Evolutionary conservation across 2,888 invertebrate species (phyloP), one percentile per base, ranked within the genome.

Genomic region (Belgica antarctica): DNA sequence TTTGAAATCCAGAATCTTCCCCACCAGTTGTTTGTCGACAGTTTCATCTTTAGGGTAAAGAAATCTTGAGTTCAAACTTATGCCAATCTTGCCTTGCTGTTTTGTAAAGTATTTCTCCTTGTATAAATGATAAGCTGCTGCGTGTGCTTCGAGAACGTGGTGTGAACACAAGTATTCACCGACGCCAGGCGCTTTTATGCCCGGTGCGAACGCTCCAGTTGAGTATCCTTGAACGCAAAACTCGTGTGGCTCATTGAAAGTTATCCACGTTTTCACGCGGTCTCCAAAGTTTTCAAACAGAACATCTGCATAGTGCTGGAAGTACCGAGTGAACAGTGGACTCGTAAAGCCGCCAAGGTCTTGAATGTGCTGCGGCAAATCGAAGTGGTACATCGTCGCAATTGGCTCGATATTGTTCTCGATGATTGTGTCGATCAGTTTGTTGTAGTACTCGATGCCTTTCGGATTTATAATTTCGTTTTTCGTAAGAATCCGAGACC

Each of bases 391-490:
- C 62, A 87, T 75, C 0, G 87, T 87, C 1, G 87, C 80, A 73
- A 84, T 79, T 0, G 88, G 87, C 71, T 78, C 76, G 1, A 89
- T 86, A 12, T 81, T 82, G 68, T 82, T 81, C 62, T 80, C 81
- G 0, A 86, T 71, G 72, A 89, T 81, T 75, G 83, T 84, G 74
- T 87, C 77, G 69, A 89, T 86, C 4, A 88, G 78, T 72, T 82
- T 80, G 72, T 86, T 85, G 77, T 89, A 90, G 76, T 88, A 88
- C 25, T 81, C 76, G n/a, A 86, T 78, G 1, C 87, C 89, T 1
- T 80, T 81, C 73, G 82, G 75, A 75, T 87, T 89, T 10, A 86
- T 77, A 0, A 80, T 72, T 62, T 81, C 82, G 41, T 84, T 85
- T 27, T 81, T 83, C 0, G 88, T 86, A 61, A 88, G 75, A 19